Base-by-base conservation (phyloP, 2,888 invertebrate genomes). In the Tetragonula carbonaria region DNA sequence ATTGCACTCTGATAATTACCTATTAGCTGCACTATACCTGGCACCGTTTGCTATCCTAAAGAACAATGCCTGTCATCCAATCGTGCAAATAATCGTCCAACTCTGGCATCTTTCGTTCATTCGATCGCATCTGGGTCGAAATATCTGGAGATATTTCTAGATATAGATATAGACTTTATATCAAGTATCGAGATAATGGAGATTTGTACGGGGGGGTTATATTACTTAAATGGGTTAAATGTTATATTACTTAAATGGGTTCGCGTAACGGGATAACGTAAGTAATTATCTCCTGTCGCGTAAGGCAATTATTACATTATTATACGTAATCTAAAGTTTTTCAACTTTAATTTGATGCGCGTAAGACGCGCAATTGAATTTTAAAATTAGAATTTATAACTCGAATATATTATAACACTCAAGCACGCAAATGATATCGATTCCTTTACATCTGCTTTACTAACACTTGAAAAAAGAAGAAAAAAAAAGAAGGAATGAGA, bases 1-100 rank as follows among this genome's bases (percentile, higher is more conserved):
- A 92, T 92, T 90, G 92, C 88, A 90, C 90, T 85, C 86, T 88
- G 93, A 92, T 93, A 93, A 93, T 93, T 93, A 93, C 93, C 93
- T 92, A 93, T 93, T 93, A 93, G 90, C 91, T 89, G 88, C 89
- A 89, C 89, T 90, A 89, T 90, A 78, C 86, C 84, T 87, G 90
- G 83, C 87, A 85, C 71, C 57, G 55, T 77, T 75, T 79, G 83
- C 63, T 72, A 71, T 74, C 86, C 76, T 87, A 82, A 90, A 87
- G 88, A 87, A 85, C 84, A 77, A 78, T 80, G 66, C 80, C 78
- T 80, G 66, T 83, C 80, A 74, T 78, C 73, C 68, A 50, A 51
- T 45, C 66, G 71, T 65, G 70, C 79, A 71, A 82, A 86, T 73
- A 76, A 84, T 82, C 67, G 73, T 67, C 76, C 78, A 67, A 78